Percentiles rank a stretch among this genome's conserved stretches.
Evolutionary conservation across 2,888 invertebrate genomes (phyloP).

Genomic region (Rhagonycha fulva): DNA sequence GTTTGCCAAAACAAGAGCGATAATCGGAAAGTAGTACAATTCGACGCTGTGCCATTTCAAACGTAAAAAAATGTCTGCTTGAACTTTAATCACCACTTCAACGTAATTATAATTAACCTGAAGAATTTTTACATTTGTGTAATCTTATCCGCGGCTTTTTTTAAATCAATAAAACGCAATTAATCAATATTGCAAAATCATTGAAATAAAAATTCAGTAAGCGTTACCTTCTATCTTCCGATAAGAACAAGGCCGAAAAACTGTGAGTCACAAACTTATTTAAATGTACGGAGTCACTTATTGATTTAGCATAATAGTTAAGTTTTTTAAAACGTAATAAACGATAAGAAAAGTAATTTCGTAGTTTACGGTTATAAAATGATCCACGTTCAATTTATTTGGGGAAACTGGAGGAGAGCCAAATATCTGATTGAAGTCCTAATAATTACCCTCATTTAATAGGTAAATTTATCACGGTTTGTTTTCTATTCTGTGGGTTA

Average conservation of each 20-base stretch:
- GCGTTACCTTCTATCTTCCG: not conserved
- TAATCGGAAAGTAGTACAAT: not conserved
- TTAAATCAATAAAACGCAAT: not conserved
- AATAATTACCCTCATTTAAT: not conserved
- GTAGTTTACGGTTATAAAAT: not conserved
- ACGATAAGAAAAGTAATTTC: not conserved
- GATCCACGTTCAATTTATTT: not conserved
- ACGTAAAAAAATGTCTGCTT: not conserved
- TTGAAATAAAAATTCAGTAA: not conserved
- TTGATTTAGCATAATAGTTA: not conserved
- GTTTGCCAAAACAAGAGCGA: not conserved
- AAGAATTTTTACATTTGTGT: not conserved
- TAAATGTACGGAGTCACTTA: not conserved
- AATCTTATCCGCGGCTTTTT: not conserved
- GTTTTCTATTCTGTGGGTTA: not conserved
- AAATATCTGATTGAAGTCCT: not conserved
- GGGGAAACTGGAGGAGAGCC: not conserved
- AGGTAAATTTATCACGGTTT: not conserved
- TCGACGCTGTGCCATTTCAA: not conserved
- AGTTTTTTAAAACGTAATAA: not conserved
- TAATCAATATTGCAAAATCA: not conserved
- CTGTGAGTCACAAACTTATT: not conserved
- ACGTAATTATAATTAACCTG: not conserved
- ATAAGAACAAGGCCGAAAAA: not conserved
- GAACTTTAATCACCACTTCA: not conserved